These are phyloP conservation scores for Bos indicus DNA, from an alignment of 2,113 vertebrate genomes.

Conservation along the genomic window DNA sequence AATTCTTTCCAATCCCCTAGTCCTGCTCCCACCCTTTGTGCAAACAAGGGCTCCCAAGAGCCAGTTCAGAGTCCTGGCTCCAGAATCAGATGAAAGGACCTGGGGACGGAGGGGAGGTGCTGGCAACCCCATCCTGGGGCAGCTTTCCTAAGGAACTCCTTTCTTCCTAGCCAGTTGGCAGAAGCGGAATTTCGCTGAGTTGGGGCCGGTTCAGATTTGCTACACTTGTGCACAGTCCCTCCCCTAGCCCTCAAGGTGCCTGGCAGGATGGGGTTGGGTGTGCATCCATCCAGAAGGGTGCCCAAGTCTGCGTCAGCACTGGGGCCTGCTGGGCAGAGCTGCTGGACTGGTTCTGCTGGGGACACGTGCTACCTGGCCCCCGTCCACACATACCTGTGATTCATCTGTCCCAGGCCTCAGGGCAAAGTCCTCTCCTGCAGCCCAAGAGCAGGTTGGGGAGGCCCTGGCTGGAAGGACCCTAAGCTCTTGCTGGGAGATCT, in stretches of 20 bases:
- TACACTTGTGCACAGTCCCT: not conserved
- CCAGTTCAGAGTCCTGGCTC: not conserved
- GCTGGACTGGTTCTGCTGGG: slow-evolving; percentile 52
- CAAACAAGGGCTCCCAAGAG: not conserved
- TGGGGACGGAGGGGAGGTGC: not conserved
- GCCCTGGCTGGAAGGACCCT: not conserved
- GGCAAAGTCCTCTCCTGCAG: not conserved
- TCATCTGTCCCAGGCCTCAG: not conserved
- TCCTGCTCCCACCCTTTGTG: not conserved
- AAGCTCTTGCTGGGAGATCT: not conserved
- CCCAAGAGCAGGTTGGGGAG: not conserved
- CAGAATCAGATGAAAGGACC: not conserved
- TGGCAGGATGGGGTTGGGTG: not conserved
- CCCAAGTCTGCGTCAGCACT: not conserved
- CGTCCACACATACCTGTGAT: not conserved
- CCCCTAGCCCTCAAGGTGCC: not conserved
- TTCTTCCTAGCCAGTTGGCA: not conserved
- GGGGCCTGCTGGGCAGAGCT: slow-evolving; percentile 6
- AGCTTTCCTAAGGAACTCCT: not conserved
- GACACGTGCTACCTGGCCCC: not conserved
- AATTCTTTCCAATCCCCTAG: not conserved
- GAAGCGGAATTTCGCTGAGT: not conserved
- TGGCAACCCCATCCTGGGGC: not conserved
- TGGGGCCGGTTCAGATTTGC: not conserved
- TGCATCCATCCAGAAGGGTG: slow-evolving; percentile 38